Evolutionary conservation across 2,113 vertebrate genomes (phyloP).

Genomic region (Mystacornis crossleyi): DNA sequence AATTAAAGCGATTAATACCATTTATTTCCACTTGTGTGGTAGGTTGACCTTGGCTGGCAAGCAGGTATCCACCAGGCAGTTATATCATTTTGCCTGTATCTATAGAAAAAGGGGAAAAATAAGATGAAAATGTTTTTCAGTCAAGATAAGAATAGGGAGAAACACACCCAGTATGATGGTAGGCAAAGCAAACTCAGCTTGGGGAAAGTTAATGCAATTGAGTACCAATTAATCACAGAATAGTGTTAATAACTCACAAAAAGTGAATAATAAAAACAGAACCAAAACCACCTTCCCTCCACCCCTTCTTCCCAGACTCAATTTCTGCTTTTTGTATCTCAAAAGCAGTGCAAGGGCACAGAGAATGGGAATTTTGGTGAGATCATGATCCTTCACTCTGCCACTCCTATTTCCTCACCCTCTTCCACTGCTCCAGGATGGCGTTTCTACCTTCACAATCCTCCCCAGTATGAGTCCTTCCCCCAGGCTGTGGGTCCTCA

Average conservation of each 20-base stretch:
- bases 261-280: background rate
- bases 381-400: background rate
- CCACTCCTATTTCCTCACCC: fast-evolving
- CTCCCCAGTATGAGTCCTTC: background rate
- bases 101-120: background rate
- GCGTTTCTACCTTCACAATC: background rate
- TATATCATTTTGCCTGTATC: background rate
- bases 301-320: background rate
- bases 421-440: fast-evolving
- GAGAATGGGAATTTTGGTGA: background rate
- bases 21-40: background rate
- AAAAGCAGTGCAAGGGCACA: background rate
- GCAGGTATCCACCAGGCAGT: fast-evolving
- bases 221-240: background rate
- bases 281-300: background rate
- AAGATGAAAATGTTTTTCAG: background rate
- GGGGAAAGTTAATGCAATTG: background rate
- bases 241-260: background rate
- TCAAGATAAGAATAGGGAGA: background rate
- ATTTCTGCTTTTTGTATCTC: background rate
- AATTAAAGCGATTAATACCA: background rate
- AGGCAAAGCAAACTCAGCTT: background rate
- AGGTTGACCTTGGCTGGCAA: background rate
- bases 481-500: fast-evolving
- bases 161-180: background rate